Conservation (phyloP, 1,140 invertebrate genomes). For the Pseudomyrmex dendroicus region DNA sequence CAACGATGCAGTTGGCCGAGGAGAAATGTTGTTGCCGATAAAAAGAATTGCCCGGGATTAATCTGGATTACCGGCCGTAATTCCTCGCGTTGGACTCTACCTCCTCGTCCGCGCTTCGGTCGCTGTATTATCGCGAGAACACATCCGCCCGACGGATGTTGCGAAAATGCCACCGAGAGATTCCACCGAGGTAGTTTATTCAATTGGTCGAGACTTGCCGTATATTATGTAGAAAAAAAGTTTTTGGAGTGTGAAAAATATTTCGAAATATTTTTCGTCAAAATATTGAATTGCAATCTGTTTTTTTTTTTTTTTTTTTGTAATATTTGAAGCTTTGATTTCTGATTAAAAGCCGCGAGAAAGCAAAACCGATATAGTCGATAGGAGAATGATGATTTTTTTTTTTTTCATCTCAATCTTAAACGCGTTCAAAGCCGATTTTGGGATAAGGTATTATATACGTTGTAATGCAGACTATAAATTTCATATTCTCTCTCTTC, state of each 20-base stretch:
- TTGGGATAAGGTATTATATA: neutral
- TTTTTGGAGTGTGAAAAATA: neutral
- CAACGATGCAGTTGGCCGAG: constrained; percentile 44
- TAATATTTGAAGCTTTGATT: no score
- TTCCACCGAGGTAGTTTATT: neutral
- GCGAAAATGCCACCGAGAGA: neutral
- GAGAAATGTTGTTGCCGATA: constrained; percentile 68
- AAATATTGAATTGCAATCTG: no score
- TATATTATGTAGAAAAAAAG: neutral
- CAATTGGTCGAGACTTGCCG: neutral
- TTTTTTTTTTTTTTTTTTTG: no score
- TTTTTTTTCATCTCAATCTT: neutral
- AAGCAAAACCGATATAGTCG: no score
- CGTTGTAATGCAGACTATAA: constrained; percentile 49
- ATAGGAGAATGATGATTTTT: neutral
- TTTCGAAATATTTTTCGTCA: no score
- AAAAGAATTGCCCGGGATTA: constrained; percentile 69
- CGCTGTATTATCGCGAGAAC: constrained; percentile 66
- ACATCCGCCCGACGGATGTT: constrained; percentile 55
- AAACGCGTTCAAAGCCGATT: constrained; percentile 5
- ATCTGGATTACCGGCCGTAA: constrained; percentile 71
- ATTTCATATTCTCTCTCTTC: neutral
- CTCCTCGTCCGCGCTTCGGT: constrained; percentile 45
- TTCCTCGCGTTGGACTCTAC: constrained; percentile 38
- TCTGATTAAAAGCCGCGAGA: no score